Percentiles rank a stretch among this genome's conserved stretches.
Conservation (phyloP, 2,888 invertebrate genomes). For the Chesias legatella region DNA sequence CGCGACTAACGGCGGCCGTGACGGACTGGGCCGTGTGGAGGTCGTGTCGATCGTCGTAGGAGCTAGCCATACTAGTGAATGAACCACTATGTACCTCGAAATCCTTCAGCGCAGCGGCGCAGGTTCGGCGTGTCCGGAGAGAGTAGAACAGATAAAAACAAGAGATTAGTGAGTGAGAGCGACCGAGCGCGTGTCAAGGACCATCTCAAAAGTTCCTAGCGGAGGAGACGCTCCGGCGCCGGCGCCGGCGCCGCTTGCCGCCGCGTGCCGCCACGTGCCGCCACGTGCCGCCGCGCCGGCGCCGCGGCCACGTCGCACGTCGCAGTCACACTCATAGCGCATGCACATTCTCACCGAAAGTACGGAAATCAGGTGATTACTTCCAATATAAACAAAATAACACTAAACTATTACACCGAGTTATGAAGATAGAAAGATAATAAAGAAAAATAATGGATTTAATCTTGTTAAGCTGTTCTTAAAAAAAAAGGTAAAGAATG, state of each 20-base stretch:
- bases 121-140: constrained; percentile 85
- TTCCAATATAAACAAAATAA: constrained; percentile 56
- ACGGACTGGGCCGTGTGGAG: constrained; percentile 59
- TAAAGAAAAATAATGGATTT: constrained; percentile 50
- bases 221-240: constrained; percentile 21
- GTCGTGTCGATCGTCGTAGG: constrained; percentile 71
- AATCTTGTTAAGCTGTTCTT: constrained; percentile 49
- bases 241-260: constrained; percentile 22
- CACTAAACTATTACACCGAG: constrained; percentile 72
- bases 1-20: constrained; percentile 63
- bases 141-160: constrained; percentile 86
- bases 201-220: constrained; percentile 96
- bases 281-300: constrained; percentile 23
- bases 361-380: constrained; percentile 59
- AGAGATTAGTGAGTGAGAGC: constrained; percentile 82
- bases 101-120: constrained; percentile 87
- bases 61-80: constrained; percentile 76
- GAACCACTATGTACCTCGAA: constrained; percentile 89
- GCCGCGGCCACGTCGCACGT: constrained; percentile 26
- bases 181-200: constrained; percentile 85
- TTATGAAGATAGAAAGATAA: constrained; percentile 63
- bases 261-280: constrained; percentile 23
- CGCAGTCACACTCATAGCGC: constrained; percentile 35
- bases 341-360: constrained; percentile 21
- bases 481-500: constrained; percentile 49